A percentile compares a stretch with the other conserved stretches of the same genome.
Evolutionary conservation across 2,797 vertebrate genomes (phyloP).

Genomic region (Smutsia gigantea): DNA sequence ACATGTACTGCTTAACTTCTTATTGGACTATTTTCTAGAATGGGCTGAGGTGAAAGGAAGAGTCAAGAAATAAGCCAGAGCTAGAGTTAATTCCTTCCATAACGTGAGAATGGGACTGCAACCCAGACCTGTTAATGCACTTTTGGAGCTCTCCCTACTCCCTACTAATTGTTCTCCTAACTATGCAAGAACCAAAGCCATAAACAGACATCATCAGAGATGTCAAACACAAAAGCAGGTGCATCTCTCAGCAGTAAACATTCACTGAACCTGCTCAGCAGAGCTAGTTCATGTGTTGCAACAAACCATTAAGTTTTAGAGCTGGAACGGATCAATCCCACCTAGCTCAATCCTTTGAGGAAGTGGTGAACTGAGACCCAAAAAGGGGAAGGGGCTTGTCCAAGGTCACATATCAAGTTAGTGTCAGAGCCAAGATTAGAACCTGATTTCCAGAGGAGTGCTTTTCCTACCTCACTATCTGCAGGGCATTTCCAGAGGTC

Average conservation of each 20-base stretch:
- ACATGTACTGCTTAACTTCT: neutral
- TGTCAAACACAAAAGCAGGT: neutral
- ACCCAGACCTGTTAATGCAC: neutral
- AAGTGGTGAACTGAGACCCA: constrained; percentile 10
- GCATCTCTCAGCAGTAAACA: neutral
- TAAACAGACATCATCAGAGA: neutral
- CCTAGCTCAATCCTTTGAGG: neutral
- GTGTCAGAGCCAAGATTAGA: neutral
- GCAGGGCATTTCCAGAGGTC: constrained; percentile 7
- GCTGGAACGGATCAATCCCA: neutral
- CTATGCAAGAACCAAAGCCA: neutral
- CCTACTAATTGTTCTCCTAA: neutral
- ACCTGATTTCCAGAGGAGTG: neutral
- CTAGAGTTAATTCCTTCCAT: neutral
- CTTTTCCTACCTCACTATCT: neutral
- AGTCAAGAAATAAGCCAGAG: neutral
- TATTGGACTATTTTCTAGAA: constrained; percentile 18
- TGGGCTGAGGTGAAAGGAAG: neutral
- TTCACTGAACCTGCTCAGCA: neutral
- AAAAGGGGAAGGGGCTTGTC: neutral
- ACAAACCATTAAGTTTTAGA: neutral
- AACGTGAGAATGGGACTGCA: neutral
- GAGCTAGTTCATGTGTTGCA: neutral
- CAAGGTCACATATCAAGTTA: neutral
- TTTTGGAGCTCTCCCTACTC: neutral